These are phyloP conservation scores for Hephaestus fuliginosus DNA, from an alignment of 2,797 vertebrate species.

Conservation along the genomic window DNA sequence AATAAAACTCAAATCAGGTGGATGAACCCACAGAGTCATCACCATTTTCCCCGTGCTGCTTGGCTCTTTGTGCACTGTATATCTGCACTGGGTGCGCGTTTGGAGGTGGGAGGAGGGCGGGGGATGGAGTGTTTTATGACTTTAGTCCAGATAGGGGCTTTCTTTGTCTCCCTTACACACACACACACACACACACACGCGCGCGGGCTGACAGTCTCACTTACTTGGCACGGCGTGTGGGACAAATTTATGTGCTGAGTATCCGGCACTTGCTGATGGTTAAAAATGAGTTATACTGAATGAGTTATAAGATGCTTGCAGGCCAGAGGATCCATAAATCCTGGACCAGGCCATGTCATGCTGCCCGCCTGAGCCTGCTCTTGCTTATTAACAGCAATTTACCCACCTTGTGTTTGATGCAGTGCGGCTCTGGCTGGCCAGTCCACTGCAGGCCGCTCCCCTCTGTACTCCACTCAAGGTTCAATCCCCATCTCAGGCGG, in stretches of 20 bases:
- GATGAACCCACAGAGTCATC: slow-evolving; percentile 14
- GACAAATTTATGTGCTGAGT: slow-evolving; percentile 70
- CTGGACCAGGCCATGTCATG: slow-evolving; percentile 47
- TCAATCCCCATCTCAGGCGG: slow-evolving; percentile 52
- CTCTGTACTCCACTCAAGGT: slow-evolving; percentile 73
- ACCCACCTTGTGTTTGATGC: slow-evolving; percentile 81
- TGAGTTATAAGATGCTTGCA: slow-evolving; percentile 67
- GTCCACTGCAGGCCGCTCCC: slow-evolving; percentile 77
- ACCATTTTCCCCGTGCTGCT: not conserved
- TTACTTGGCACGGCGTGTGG: slow-evolving; percentile 45
- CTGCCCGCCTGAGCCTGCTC: slow-evolving; percentile 53
- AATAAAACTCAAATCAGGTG: slow-evolving; percentile 37
- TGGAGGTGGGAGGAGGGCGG: not conserved
- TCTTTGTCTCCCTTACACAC: slow-evolving; percentile 12
- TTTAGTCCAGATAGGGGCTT: slow-evolving; percentile 40
- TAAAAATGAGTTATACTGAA: slow-evolving; percentile 70
- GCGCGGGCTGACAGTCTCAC: slow-evolving; percentile 4
- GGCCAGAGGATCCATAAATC: slow-evolving; percentile 72
- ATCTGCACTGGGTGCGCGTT: slow-evolving; percentile 6
- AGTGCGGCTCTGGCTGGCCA: slow-evolving; percentile 79
- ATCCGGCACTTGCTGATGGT: slow-evolving; percentile 69
- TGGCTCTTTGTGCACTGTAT: slow-evolving; percentile 20
- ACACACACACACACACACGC: slow-evolving; percentile 20
- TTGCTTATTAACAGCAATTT: slow-evolving; percentile 80
- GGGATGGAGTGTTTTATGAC: slow-evolving; percentile 39